Evolutionary conservation across 64 coral and sea anemone species (phyloP), one percentile per base, ranked within the genome.

Genomic region (Actinia equina): DNA sequence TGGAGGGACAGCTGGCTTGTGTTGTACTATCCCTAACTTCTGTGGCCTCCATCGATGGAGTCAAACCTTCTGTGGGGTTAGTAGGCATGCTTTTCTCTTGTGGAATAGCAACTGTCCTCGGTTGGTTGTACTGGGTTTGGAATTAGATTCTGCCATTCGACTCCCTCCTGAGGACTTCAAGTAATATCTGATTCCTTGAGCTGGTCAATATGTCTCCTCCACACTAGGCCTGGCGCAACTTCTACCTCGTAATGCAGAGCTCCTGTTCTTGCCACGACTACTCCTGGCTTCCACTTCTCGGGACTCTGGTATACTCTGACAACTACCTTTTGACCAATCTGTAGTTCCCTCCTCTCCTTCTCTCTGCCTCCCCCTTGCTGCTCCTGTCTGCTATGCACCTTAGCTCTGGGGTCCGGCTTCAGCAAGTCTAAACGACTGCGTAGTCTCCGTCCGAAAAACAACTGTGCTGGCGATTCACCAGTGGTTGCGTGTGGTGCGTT

Each of bases 141-240:
- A 44, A 26, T 22, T 69, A 17, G 20, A 16, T 55, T 82, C 64
- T 61, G 41, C 14, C 77, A 46, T 41, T 16, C 11, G 17, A 51
- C 37, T 25, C 69, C 85, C 65, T 53, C 15, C 63, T 70, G 26
- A 0, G 2, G 1, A 80, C 55, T 85, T 25, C 56, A n/a, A 64
- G 80, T 85, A 12, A 70, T 19, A 20, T 59, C 84, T 44, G 84
- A 45, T 19, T 86, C 84, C n/a, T 44, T 86, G 27, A 88, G 82
- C 16, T 93, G 86, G 55, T 93, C 91, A n/a, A 88, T 88, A 77
- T 93, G 86, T 63, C 81, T 44, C 42, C 91, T 52, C 91, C 91
- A 93, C 27, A 88, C 77, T 58, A 59, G 76, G 80, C 71, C 52
- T 25, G 91, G 86, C 55, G 69, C 56, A 13, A 93, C 87, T 70